phyloP scores from a whole-genome alignment of 2,113 vertebrate genomes.

The Oenanthe oenanthe region DNA sequence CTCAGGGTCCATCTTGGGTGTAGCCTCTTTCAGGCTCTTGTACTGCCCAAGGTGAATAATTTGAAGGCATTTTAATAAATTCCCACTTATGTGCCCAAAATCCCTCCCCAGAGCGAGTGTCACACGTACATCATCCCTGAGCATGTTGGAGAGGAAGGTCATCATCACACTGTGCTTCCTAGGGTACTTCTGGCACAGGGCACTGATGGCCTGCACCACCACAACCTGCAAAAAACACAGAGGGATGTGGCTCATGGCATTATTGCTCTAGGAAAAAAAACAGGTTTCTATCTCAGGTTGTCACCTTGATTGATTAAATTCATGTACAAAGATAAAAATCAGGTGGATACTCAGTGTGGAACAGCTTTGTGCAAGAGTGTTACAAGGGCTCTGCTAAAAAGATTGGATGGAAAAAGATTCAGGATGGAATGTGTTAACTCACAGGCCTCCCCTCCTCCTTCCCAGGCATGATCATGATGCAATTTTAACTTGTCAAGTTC shows the following conservation, averaged over 20 bases:
- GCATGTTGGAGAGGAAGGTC: slow-evolving; percentile 98
- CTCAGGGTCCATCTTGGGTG: too few species aligned
- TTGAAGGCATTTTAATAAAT: too few species aligned
- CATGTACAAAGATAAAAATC: neutral
- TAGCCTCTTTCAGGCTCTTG: too few species aligned
- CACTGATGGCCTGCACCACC: slow-evolving; percentile 96
- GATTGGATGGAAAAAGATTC: neutral
- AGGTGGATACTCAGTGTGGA: neutral
- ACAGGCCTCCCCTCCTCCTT: fast-evolving
- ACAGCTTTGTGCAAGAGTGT: fast-evolving
- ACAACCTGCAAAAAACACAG: slow-evolving; percentile 84
- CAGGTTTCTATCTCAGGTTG: fast-evolving
- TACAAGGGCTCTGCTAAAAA: neutral
- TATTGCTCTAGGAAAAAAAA: neutral
- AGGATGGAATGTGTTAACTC: neutral
- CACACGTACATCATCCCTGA: slow-evolving; percentile 91
- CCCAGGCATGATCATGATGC: neutral
- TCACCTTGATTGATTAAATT: neutral
- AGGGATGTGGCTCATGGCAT: fast-evolving
- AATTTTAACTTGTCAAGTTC: neutral
- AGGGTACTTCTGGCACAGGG: slow-evolving; percentile 97
- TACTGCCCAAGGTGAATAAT: too few species aligned
- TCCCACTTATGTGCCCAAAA: neutral
- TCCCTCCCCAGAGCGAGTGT: fast-evolving
- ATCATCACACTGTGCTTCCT: slow-evolving; percentile 98